These are phyloP conservation scores for Tubulanus polymorphus DNA, from an alignment of 2,888 invertebrate species.

Conservation along the genomic window DNA sequence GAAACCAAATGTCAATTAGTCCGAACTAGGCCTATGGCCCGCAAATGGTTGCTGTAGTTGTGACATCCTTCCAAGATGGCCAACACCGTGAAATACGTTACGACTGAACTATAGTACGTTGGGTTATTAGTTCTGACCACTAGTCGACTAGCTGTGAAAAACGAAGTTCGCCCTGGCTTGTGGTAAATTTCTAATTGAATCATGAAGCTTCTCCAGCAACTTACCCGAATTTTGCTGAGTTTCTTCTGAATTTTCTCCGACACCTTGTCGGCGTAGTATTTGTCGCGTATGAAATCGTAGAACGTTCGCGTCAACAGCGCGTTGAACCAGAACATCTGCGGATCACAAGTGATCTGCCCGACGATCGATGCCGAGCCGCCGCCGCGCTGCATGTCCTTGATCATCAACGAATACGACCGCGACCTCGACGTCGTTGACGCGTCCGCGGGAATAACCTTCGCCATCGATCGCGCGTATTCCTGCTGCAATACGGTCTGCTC, in stretches of 20 bases:
- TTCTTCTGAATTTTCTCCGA: conserved; percentile 80
- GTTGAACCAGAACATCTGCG: conserved; percentile 60
- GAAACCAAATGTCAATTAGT: no score
- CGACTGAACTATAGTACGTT: no score
- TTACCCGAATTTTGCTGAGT: conserved; percentile 75
- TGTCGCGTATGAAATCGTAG: conserved; percentile 77
- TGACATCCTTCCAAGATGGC: no score
- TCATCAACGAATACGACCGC: not conserved
- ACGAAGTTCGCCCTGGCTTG: no score
- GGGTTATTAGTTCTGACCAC: no score
- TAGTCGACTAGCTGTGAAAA: no score
- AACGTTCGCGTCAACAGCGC: conserved; percentile 72
- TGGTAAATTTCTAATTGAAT: no score
- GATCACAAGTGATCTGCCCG: conserved; percentile 43
- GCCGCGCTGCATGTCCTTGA: not conserved
- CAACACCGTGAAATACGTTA: no score
- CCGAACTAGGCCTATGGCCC: no score
- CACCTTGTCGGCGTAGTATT: conserved; percentile 65
- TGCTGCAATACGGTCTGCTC: not conserved
- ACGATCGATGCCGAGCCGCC: no score
- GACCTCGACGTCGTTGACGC: conserved; percentile 5
- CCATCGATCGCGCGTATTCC: conserved; percentile 11
- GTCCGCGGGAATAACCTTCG: conserved; percentile 14
- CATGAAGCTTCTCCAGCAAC: no score
- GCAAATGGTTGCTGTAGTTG: no score